These are phyloP conservation scores for Cistogaster globosa DNA, from an alignment of 2,888 invertebrate species.

Conservation along the genomic window DNA sequence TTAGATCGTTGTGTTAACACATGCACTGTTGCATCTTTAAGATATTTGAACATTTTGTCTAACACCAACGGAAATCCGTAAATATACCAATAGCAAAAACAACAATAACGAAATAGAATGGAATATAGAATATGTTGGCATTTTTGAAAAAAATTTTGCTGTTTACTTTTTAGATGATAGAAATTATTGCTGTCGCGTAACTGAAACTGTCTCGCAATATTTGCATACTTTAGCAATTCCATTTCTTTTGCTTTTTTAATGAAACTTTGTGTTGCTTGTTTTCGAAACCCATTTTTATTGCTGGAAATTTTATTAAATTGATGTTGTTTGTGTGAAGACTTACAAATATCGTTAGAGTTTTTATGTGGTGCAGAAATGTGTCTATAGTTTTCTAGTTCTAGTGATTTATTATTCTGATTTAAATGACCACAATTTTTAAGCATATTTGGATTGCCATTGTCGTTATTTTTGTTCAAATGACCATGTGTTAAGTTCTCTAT, in stretches of 20 bases:
- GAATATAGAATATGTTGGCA: constrained; percentile 49
- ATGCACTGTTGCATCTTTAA: constrained; percentile 63
- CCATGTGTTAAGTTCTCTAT: neutral
- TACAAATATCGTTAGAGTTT: neutral
- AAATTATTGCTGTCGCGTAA: constrained; percentile 38
- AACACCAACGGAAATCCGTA: constrained; percentile 68
- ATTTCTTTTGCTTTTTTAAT: neutral
- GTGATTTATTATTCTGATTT: neutral
- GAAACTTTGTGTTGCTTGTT: neutral
- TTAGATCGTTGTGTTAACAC: constrained; percentile 54
- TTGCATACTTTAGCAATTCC: constrained; percentile 31
- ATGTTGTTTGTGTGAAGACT: neutral
- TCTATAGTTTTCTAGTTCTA: neutral
- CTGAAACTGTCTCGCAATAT: constrained; percentile 18
- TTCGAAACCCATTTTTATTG: neutral
- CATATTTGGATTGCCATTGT: neutral
- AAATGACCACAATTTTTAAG: neutral
- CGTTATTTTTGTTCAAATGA: neutral
- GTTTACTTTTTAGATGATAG: constrained; percentile 46
- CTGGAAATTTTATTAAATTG: neutral
- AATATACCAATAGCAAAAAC: constrained; percentile 56
- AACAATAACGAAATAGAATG: constrained; percentile 12
- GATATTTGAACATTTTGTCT: constrained; percentile 62
- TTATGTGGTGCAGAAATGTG: neutral
- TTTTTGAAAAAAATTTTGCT: constrained; percentile 24